Conservation (phyloP, 2,113 vertebrate species). For the Octodon degus region DNA sequence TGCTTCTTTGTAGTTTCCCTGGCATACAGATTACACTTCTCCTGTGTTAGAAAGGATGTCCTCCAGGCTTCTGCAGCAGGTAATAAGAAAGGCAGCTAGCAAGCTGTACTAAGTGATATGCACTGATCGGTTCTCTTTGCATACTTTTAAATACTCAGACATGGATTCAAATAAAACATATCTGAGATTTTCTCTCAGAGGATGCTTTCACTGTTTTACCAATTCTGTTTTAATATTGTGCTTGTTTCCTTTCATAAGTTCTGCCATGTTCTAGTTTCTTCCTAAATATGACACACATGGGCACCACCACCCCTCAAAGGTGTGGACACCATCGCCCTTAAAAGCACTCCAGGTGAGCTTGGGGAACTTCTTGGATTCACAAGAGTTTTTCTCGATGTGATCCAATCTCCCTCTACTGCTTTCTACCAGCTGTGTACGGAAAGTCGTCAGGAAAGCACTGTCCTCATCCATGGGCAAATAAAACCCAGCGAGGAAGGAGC, state of each 20-base stretch:
- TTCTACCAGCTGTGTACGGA: not conserved
- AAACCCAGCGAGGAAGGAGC: conserved; percentile 63
- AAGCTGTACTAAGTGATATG: conserved; percentile 33
- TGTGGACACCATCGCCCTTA: not conserved
- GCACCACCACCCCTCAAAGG: not conserved
- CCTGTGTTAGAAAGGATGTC: conserved; percentile 53
- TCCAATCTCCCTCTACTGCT: not conserved
- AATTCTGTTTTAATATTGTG: not conserved
- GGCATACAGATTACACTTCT: conserved; percentile 88
- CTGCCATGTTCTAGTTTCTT: not conserved
- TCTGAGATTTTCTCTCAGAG: not conserved
- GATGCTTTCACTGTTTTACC: not conserved
- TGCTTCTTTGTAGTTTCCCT: conserved; percentile 90
- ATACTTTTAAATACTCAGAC: not conserved
- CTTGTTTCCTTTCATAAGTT: conserved; percentile 47
- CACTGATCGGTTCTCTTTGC: not conserved
- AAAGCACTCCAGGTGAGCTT: not conserved
- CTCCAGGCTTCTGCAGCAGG: conserved; percentile 81
- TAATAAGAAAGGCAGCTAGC: conserved; percentile 54
- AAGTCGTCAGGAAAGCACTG: conserved; percentile 22
- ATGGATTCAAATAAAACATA: not conserved
- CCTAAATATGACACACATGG: not conserved
- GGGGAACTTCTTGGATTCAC: not conserved
- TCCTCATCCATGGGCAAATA: conserved; percentile 61
- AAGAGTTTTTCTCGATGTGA: not conserved